Evolutionary conservation across 2,888 invertebrate species (phyloP).

Genomic region (Orchestes rusci): DNA sequence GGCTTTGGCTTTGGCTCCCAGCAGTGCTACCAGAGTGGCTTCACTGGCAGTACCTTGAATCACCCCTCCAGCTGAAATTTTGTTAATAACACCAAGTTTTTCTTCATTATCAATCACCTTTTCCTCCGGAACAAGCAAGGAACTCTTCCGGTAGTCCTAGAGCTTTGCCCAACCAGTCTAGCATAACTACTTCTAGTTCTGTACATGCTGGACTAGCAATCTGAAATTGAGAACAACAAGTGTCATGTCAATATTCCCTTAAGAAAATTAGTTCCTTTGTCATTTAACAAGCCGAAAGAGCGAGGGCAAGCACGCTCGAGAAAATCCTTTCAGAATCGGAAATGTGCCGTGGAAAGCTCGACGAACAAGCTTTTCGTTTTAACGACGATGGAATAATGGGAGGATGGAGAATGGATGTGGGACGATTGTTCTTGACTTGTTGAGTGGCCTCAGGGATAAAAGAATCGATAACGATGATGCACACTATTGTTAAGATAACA

Average conservation of each 20-base stretch:
- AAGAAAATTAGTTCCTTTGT: conserved; percentile 9
- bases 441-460: conserved; percentile 2
- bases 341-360: conserved; percentile 20
- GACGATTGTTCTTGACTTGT: conserved; percentile 6
- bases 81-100: neutral
- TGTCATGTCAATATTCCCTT: conserved; percentile 8
- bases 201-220: conserved; percentile 94
- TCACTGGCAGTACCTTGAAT: conserved; percentile 94
- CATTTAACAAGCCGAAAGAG: conserved; percentile 10
- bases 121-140: conserved; percentile 69
- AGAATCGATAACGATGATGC: too few relatives aligned
- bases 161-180: conserved; percentile 95
- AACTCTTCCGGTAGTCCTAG: conserved; percentile 79
- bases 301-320: conserved; percentile 18
- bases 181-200: conserved; percentile 88
- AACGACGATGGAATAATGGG: conserved; percentile 10
- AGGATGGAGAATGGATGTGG: too few relatives aligned
- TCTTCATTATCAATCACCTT: too few relatives aligned
- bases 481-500: neutral
- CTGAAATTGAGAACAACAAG: too few relatives aligned
- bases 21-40: conserved; percentile 82
- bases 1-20: conserved; percentile 79
- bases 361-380: conserved; percentile 21
- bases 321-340: conserved; percentile 23
- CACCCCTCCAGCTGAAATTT: conserved; percentile 64